phyloP scores from a whole-genome alignment of 1,140 invertebrate genomes.

The Spodoptera frugiperda region DNA sequence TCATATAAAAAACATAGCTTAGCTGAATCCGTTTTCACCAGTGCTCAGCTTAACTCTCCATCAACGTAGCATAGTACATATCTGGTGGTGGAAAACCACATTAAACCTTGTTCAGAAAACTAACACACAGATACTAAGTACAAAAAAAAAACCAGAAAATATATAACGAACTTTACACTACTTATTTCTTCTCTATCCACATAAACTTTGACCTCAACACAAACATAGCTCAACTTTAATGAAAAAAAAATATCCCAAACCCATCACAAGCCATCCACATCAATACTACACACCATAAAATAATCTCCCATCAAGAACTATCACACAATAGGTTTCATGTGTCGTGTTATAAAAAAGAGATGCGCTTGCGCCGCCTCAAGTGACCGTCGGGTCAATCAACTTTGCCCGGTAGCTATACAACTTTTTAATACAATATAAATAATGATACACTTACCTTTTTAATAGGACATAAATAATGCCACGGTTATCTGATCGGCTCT shows the following conservation, averaged over 20 bases:
- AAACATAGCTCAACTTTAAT: too few relatives aligned
- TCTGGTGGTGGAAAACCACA: too few relatives aligned
- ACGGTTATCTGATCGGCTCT: slow-evolving; percentile 19
- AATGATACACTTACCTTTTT: slow-evolving; percentile 50
- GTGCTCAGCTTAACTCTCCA: too few relatives aligned
- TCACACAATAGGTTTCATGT: slow-evolving; percentile 36
- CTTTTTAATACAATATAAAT: slow-evolving; percentile 65
- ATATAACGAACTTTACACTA: too few relatives aligned
- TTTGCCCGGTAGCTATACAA: slow-evolving; percentile 62
- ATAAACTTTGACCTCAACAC: too few relatives aligned
- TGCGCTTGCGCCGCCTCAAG: slow-evolving; percentile 47
- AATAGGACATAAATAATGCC: slow-evolving; percentile 22
- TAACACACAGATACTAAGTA: too few relatives aligned
- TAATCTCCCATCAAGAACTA: slow-evolving; percentile 39
- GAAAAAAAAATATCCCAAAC: not conserved
- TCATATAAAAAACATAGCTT: too few relatives aligned
- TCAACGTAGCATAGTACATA: too few relatives aligned
- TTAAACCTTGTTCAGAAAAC: too few relatives aligned
- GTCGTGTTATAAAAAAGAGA: slow-evolving; percentile 42
- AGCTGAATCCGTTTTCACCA: too few relatives aligned
- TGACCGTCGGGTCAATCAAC: slow-evolving; percentile 66
- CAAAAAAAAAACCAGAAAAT: too few relatives aligned
- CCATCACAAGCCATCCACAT: not conserved
- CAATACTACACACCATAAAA: slow-evolving; percentile 34
- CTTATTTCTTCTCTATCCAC: too few relatives aligned